Evolutionary conservation across 1,140 invertebrate genomes (phyloP), one percentile per base, ranked within the genome.

Genomic region (Neelides sp.): DNA sequence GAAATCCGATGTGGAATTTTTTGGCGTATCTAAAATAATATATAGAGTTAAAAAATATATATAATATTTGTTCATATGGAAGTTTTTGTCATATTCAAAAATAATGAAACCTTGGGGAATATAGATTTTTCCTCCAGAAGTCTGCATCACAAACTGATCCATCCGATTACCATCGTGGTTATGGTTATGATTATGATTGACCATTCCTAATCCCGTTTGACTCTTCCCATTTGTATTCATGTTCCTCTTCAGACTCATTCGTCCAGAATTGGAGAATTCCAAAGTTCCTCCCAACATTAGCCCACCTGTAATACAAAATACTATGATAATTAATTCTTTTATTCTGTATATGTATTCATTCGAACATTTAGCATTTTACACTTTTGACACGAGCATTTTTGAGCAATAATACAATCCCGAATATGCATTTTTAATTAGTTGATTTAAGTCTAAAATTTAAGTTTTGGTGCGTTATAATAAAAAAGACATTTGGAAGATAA

Each of bases 101-200:
- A 13, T 44, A 12, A 12, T 62, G 64, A 73, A 74, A 80, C 83
- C 82, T 72, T 82, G 80, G 69, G 85, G 85, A 77, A 90, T 85
- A 73, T 89, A 91, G 66, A 90, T 85, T 73, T 86, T 89, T 64
- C 86, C 87, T 54, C 85, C 87, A 58, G 85, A 79, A 48, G 85
- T 89, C 67, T 86, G 78, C 61, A 90, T 85, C 62, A 91, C 77
- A 70, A 85, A 91, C 65, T 85, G 85, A 58, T 86, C 84, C 69
- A 91, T 87, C 69, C 90, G 85, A 44, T 44, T n/a, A n/a, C n/a
- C 52, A 67, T 91, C 86, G 59, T 74, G 76, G 65, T 74, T 75
- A 52, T 76, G 17, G 17, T 26, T 23, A 42, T 50, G 46, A 55
- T 28, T 43, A 41, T 44, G 68, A 68, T 84, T 82, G 63, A 82